Evolutionary conservation across 2,888 invertebrate species (phyloP).

Genomic region (Pteria penguin): DNA sequence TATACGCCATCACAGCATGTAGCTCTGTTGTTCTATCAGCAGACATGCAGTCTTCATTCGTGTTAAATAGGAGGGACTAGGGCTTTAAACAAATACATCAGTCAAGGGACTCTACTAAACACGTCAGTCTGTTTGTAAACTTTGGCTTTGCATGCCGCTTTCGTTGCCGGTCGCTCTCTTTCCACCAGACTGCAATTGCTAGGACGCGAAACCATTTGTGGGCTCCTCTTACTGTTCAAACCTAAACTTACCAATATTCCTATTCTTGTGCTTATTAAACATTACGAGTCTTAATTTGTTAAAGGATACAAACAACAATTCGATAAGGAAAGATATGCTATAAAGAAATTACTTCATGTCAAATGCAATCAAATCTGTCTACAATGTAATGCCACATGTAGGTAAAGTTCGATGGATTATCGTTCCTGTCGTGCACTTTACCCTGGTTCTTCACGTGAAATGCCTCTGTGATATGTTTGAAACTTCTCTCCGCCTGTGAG

Average conservation of each 20-base stretch:
- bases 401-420: too few relatives aligned
- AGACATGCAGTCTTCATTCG: constrained; percentile 25
- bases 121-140: constrained; percentile 51
- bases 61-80: constrained; percentile 30
- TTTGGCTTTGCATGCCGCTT: constrained; percentile 34
- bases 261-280: too few relatives aligned
- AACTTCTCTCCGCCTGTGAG: not conserved
- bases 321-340: too few relatives aligned
- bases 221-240: too few relatives aligned
- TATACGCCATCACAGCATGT: not conserved
- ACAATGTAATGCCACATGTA: too few relatives aligned
- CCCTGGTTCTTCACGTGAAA: not conserved
- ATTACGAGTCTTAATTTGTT: too few relatives aligned
- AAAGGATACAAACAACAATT: too few relatives aligned
- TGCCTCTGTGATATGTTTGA: not conserved
- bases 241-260: too few relatives aligned
- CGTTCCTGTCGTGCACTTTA: too few relatives aligned
- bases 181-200: not conserved
- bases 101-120: constrained; percentile 34
- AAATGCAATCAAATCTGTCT: too few relatives aligned
- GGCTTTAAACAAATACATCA: constrained; percentile 26
- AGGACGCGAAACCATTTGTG: too few relatives aligned
- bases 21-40: constrained; percentile 10
- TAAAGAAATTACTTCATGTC: too few relatives aligned
- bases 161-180: constrained; percentile 13